These are phyloP conservation scores for Parnassius orleans DNA, from an alignment of 2,888 invertebrate species.

Conservation along the genomic window DNA sequence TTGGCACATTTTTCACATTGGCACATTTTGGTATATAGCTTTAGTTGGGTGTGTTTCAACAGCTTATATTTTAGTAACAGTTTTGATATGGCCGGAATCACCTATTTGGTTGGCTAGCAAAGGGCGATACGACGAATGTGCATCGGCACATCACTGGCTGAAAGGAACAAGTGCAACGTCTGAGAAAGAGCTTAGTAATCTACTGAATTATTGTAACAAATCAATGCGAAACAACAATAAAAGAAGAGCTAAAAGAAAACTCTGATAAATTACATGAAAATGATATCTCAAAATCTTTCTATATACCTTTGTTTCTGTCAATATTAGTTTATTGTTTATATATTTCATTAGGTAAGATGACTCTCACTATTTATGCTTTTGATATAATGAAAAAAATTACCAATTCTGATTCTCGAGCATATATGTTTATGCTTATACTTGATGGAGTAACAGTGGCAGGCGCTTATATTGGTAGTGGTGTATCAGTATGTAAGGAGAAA, in stretches of 20 bases:
- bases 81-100: constrained; percentile 31
- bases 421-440: constrained; percentile 28
- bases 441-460: constrained; percentile 25
- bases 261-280: not conserved
- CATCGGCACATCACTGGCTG: constrained; percentile 30
- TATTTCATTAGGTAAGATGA: constrained; percentile 27
- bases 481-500: constrained; percentile 19
- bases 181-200: constrained; percentile 27
- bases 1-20: constrained; percentile 35
- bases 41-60: constrained; percentile 25
- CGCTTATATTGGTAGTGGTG: constrained; percentile 13
- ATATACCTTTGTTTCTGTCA: constrained; percentile 19
- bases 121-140: constrained; percentile 29
- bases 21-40: constrained; percentile 21
- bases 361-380: constrained; percentile 28
- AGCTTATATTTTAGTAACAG: constrained; percentile 26
- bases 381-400: constrained; percentile 30
- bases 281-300: constrained; percentile 26
- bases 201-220: constrained; percentile 10
- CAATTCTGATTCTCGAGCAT: constrained; percentile 25
- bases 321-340: constrained; percentile 14
- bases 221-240: not conserved
- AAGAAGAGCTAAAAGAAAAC: not conserved
- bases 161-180: constrained; percentile 25
- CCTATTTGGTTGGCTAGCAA: constrained; percentile 34